A percentile compares a stretch with the other conserved stretches of the same genome.
These are phyloP conservation scores for Ypsolopha scabrella DNA, from an alignment of 2,888 invertebrate genomes.

Conservation along the genomic window DNA sequence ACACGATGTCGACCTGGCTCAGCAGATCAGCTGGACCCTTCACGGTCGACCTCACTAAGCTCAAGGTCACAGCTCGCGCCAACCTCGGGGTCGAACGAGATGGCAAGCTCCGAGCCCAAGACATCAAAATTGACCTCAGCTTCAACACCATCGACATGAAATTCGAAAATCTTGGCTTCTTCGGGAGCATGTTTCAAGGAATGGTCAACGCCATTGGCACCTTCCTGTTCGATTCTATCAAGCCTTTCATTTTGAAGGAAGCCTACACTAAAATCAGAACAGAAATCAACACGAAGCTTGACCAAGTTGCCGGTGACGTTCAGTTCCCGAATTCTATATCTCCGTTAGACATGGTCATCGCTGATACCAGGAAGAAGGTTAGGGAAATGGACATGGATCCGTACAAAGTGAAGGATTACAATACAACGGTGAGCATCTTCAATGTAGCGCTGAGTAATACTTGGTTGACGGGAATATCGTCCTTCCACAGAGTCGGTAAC, in stretches of 20 bases:
- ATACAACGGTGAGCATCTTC: slow-evolving; percentile 77
- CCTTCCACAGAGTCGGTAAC: slow-evolving; percentile 85
- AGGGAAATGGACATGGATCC: slow-evolving; percentile 79
- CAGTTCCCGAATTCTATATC: slow-evolving; percentile 88
- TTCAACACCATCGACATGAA: slow-evolving; percentile 83
- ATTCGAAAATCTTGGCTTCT: slow-evolving; percentile 84
- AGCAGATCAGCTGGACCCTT: slow-evolving; percentile 80
- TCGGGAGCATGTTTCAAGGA: slow-evolving; percentile 77
- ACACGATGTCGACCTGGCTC: slow-evolving; percentile 80
- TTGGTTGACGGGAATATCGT: slow-evolving; percentile 83
- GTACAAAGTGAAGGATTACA: slow-evolving; percentile 78
- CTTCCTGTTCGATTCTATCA: slow-evolving; percentile 87
- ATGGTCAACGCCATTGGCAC: slow-evolving; percentile 86
- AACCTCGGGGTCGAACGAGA: slow-evolving; percentile 78
- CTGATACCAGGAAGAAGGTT: slow-evolving; percentile 79
- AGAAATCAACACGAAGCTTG: slow-evolving; percentile 81
- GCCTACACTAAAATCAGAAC: slow-evolving; percentile 80
- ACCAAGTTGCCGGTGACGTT: slow-evolving; percentile 75
- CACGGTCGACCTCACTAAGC: slow-evolving; percentile 78
- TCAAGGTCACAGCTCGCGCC: slow-evolving; percentile 77
- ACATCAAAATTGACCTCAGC: slow-evolving; percentile 82
- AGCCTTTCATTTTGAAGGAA: slow-evolving; percentile 84
- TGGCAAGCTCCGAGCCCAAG: slow-evolving; percentile 81
- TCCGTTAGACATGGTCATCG: slow-evolving; percentile 85
- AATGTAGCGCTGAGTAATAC: slow-evolving; percentile 79